Base-by-base conservation (phyloP, 2,113 vertebrate genomes). In the rat (Rattus norvegicus) region DNA sequence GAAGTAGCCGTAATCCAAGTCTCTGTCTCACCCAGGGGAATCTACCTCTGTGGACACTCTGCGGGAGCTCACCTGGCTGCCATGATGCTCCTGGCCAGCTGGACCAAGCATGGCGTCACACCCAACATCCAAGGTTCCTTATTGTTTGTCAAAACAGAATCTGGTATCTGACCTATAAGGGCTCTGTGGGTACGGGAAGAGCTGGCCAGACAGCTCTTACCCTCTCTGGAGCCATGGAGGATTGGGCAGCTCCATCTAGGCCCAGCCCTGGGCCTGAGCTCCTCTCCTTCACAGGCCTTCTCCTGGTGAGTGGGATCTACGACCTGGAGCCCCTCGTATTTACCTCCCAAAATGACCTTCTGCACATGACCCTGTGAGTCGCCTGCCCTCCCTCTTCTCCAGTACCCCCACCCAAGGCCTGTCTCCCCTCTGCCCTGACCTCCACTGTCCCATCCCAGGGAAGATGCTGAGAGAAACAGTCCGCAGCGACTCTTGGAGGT, bases 31-130 rank as follows among this genome's bases (percentile, higher is more conserved):
- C 49, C 56, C 97, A 99, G 99, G 47, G 99, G 99, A 1, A 75
- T 99, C 90, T 99, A 99, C 96, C 96, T 99, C 95, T 99, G 99
- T 6, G 99, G 99, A 76, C 99, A 99, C 97, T 99, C 99, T 0
- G 99, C 99, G 0, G 99, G 99, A 2, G 99, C 99, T 85, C 99
- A 99, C 69, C 98, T 99, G 95, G 99, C 98, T 0, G 99, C 99
- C 43, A 99, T 99, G 99, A 98, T 99, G 69, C 98, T 99, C 77
- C 99, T 99, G 93, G 99, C 99, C 0, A 98, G 99, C 97, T 99
- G 99, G 99, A 98, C 98, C 0, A 96, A 99, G 94, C 99, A 98
- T 0, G 97, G 93, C 33, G 93, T 98, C 65, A 95, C 80, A 0
- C 99, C 99, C 30, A 98, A 99, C 92, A 98, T 99, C 93, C 99